phyloP scores from a whole-genome alignment of 2,888 invertebrate genomes.

The Noctua pronuba region DNA sequence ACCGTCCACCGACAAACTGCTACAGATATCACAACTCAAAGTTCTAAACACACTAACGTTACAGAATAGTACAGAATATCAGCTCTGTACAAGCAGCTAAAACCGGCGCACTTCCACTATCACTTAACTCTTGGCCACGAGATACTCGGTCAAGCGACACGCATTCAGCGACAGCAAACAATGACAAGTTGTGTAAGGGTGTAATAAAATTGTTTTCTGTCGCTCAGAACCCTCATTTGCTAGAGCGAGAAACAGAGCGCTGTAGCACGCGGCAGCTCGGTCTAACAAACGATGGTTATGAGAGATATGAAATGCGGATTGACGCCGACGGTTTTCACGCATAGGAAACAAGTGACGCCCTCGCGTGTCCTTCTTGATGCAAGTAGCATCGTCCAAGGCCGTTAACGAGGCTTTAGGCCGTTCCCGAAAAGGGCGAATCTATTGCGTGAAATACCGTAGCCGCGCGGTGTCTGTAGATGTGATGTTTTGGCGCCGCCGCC shows the following conservation, averaged over 20 bases:
- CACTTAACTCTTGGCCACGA: background rate
- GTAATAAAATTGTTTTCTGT: too few species aligned
- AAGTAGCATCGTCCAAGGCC: background rate
- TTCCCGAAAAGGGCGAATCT: too few species aligned
- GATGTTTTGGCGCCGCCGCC: too few species aligned
- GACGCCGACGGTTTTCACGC: background rate
- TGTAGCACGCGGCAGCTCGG: too few species aligned
- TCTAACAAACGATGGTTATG: background rate
- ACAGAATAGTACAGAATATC: background rate
- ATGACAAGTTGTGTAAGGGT: background rate
- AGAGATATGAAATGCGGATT: background rate
- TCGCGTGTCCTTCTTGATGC: background rate
- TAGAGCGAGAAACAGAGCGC: background rate
- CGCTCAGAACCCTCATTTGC: too few species aligned
- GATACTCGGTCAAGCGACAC: background rate
- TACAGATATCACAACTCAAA: conserved; percentile 6
- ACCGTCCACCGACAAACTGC: background rate
- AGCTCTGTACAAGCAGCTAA: background rate
- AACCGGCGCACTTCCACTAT: background rate
- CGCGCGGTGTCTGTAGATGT: too few species aligned
- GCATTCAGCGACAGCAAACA: background rate
- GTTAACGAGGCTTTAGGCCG: too few species aligned
- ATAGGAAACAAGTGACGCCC: background rate
- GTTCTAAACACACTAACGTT: background rate
- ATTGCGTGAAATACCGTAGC: too few species aligned